A percentile compares a stretch with the other conserved stretches of the same genome.
Evolutionary conservation across 2,797 vertebrate species (phyloP).

Genomic region (Labeo calbasu): DNA sequence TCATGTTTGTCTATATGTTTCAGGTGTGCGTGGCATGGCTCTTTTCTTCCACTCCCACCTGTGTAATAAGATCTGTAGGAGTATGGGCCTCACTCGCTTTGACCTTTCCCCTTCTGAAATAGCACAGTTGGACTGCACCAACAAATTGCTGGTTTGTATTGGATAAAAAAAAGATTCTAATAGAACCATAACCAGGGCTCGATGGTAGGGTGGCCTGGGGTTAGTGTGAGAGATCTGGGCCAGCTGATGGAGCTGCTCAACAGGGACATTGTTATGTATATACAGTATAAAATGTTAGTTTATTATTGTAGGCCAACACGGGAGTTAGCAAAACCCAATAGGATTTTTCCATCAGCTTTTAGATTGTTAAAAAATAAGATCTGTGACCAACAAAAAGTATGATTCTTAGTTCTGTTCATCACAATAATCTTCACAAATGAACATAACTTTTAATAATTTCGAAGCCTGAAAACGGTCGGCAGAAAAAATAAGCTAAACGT

Average conservation of each 20-base stretch:
- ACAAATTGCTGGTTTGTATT: constrained; percentile 88
- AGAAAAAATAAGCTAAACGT: too few relatives aligned
- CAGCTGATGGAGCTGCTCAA: background rate
- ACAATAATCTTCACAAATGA: background rate
- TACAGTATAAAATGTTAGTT: background rate
- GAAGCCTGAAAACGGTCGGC: too few relatives aligned
- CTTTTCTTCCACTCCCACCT: constrained; percentile 96
- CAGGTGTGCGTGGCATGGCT: constrained; percentile 97
- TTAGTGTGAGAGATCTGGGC: background rate
- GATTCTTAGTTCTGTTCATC: background rate
- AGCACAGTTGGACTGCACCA: constrained; percentile 84
- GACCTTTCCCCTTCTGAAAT: constrained; percentile 87
- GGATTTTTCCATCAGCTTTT: background rate
- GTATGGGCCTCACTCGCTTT: constrained; percentile 91
- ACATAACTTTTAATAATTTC: background rate
- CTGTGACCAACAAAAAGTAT: background rate
- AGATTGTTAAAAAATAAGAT: background rate
- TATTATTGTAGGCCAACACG: background rate
- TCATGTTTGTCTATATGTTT: background rate
- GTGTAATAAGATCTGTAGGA: constrained; percentile 96
- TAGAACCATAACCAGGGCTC: background rate
- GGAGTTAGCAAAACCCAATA: background rate
- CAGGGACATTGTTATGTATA: background rate
- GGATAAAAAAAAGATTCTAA: background rate
- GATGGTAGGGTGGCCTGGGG: background rate